Evolutionary conservation across 2,113 vertebrate genomes (phyloP).

Genomic region (Pandion haliaetus): DNA sequence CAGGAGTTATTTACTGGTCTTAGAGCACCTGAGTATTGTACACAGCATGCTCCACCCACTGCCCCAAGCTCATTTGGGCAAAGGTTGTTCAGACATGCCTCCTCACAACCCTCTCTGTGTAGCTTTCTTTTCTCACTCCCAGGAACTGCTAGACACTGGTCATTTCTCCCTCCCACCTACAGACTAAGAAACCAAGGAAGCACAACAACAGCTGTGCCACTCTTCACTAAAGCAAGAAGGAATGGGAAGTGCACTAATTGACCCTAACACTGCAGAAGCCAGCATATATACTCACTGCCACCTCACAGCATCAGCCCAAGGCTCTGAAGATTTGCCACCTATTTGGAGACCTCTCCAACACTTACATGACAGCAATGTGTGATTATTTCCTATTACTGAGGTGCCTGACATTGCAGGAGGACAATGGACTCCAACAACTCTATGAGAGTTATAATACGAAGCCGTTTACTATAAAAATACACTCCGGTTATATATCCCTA

Average conservation of each 20-base stretch:
- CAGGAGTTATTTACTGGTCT: neutral
- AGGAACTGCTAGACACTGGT: neutral
- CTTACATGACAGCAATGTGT: neutral
- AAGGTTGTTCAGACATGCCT: neutral
- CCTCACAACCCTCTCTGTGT: neutral
- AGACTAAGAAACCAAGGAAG: neutral
- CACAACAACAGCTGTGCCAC: neutral
- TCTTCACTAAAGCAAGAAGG: neutral
- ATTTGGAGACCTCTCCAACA: neutral
- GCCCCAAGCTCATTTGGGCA: neutral
- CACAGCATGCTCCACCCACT: neutral
- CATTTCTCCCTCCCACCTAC: neutral
- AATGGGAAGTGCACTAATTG: neutral
- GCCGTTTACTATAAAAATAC: too few species aligned
- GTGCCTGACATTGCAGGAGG: too few species aligned
- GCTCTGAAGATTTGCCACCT: neutral
- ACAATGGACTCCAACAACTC: too few species aligned
- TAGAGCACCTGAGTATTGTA: neutral
- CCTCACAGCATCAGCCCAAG: neutral
- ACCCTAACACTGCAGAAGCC: neutral
- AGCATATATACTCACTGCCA: neutral
- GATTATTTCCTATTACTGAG: neutral
- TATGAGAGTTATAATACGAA: too few species aligned
- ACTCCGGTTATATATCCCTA: too few species aligned
- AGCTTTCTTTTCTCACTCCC: neutral